Percentiles rank a stretch among this genome's conserved stretches.
phyloP scores from a whole-genome alignment of 2,113 vertebrate species.

The Podarcis muralis region DNA sequence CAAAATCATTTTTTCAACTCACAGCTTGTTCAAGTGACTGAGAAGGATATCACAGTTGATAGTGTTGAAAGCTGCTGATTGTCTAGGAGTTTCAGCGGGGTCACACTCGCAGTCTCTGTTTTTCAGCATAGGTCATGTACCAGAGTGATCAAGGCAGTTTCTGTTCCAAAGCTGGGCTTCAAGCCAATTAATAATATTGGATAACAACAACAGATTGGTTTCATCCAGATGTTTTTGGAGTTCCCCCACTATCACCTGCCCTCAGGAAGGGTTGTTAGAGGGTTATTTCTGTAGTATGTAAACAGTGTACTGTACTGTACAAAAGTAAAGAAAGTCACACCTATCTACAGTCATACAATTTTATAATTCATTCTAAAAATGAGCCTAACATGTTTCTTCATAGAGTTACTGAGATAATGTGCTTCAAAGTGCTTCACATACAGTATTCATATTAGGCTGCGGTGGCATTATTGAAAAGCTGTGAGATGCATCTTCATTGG shows the following conservation, averaged over 20 bases:
- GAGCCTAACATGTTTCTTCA: background rate
- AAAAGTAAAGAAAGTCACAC: background rate
- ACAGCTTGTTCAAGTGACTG: background rate
- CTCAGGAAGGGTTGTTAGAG: background rate
- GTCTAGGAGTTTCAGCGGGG: background rate
- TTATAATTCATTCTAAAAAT: background rate
- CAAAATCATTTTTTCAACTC: background rate
- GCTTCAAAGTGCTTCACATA: background rate
- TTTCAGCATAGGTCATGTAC: too few relatives aligned
- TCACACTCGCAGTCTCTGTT: too few relatives aligned
- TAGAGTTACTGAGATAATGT: too few relatives aligned
- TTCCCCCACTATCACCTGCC: background rate
- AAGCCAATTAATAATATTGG: too few relatives aligned
- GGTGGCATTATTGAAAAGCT: background rate
- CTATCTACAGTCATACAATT: background rate
- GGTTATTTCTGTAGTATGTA: background rate
- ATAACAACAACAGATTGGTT: background rate
- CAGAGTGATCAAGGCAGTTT: too few relatives aligned
- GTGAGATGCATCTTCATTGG: background rate
- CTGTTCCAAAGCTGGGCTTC: too few relatives aligned
- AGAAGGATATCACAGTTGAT: background rate
- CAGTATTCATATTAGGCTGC: background rate
- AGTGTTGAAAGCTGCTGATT: background rate
- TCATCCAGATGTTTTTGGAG: background rate
- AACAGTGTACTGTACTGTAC: background rate